A percentile compares a stretch with the other conserved stretches of the same genome.
Conservation (phyloP, 2,888 invertebrate genomes). For the Thelaira solivaga region DNA sequence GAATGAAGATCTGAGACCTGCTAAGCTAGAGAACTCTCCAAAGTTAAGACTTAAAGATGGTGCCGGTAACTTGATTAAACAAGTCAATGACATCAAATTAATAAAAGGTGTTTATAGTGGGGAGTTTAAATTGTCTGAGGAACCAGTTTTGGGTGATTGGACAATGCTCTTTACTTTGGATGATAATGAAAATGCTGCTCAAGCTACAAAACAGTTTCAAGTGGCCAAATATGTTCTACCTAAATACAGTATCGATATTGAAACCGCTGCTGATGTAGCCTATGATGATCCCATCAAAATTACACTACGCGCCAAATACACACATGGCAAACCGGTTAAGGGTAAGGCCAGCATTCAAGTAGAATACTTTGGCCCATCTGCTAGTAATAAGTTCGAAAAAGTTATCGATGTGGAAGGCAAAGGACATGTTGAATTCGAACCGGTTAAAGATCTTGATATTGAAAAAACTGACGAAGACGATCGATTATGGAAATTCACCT, state of each 20-base stretch:
- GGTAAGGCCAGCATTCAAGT: slow-evolving; percentile 90
- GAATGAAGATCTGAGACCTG: slow-evolving; percentile 84
- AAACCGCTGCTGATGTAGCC: slow-evolving; percentile 88
- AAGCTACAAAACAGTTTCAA: slow-evolving; percentile 63
- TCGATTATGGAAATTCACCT: not conserved
- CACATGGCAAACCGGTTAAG: slow-evolving; percentile 89
- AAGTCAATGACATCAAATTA: slow-evolving; percentile 84
- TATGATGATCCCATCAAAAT: slow-evolving; percentile 85
- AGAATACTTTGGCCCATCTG: not conserved
- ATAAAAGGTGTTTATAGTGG: slow-evolving; percentile 86
- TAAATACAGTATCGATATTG: slow-evolving; percentile 86
- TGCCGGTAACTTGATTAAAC: slow-evolving; percentile 86
- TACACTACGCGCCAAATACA: slow-evolving; percentile 80
- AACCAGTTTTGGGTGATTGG: slow-evolving; percentile 92
- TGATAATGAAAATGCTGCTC: slow-evolving; percentile 55
- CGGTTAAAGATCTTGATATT: slow-evolving; percentile 86
- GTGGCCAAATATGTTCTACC: slow-evolving; percentile 64
- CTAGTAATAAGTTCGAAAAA: slow-evolving; percentile 81
- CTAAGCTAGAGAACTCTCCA: slow-evolving; percentile 67
- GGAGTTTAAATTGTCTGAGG: slow-evolving; percentile 85
- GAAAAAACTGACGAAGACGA: slow-evolving; percentile 74
- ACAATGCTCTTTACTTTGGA: slow-evolving; percentile 82
- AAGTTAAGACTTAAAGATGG: slow-evolving; percentile 80
- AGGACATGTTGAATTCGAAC: slow-evolving; percentile 85
- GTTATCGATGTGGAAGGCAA: slow-evolving; percentile 83